Percentiles rank a stretch among this genome's conserved stretches.
These are phyloP conservation scores for Arenicola marina DNA, from an alignment of 2,888 invertebrate genomes.

Conservation along the genomic window DNA sequence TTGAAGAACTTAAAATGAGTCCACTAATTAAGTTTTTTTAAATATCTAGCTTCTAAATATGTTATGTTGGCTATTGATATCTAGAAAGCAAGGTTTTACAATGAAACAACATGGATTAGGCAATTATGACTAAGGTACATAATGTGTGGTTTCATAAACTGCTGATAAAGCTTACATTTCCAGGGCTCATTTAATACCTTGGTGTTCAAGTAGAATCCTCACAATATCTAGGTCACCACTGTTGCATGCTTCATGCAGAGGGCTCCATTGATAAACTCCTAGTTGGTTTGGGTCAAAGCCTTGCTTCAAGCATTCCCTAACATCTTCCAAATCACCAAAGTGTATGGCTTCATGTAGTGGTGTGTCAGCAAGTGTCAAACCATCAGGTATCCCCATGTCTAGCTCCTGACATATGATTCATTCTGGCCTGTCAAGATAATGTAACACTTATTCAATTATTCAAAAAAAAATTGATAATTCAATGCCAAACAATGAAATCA, in stretches of 20 bases:
- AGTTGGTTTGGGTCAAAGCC: constrained; percentile 47
- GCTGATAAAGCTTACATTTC: neutral
- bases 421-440: too few relatives aligned
- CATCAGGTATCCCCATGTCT: too few relatives aligned
- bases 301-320: constrained; percentile 38
- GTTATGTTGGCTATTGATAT: too few relatives aligned
- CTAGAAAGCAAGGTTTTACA: too few relatives aligned
- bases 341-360: constrained; percentile 52
- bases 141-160: neutral
- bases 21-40: neutral
- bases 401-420: too few relatives aligned
- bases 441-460: too few relatives aligned
- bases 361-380: too few relatives aligned
- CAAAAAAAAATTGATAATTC: too few relatives aligned
- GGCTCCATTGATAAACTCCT: constrained; percentile 52
- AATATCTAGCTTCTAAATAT: too few relatives aligned
- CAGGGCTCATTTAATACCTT: constrained; percentile 36
- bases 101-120: too few relatives aligned
- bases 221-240: constrained; percentile 50
- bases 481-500: too few relatives aligned
- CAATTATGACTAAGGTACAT: too few relatives aligned
- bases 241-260: constrained; percentile 51
- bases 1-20: neutral
- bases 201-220: constrained; percentile 40
- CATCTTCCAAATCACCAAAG: constrained; percentile 44